Conservation (phyloP, 2,797 vertebrate genomes). For the Sylvilagus floridanus region DNA sequence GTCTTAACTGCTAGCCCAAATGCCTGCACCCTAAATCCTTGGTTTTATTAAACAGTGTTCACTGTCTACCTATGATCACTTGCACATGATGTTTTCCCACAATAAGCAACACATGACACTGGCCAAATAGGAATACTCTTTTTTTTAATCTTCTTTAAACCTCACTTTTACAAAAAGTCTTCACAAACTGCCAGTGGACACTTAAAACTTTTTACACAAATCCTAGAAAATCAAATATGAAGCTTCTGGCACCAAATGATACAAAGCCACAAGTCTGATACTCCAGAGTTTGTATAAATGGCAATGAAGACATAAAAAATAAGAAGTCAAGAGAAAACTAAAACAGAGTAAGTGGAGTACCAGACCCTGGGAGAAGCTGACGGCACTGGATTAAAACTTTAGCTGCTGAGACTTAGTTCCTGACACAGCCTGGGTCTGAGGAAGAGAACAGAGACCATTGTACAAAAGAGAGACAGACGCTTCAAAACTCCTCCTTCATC, state of each 20-base stretch:
- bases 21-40: neutral
- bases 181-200: neutral
- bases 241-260: neutral
- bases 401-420: neutral
- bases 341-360: neutral
- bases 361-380: neutral
- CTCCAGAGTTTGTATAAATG: neutral
- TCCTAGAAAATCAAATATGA: constrained; percentile 17
- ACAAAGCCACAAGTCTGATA: neutral
- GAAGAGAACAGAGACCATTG: neutral
- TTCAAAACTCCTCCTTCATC: neutral
- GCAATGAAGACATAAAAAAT: neutral
- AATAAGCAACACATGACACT: neutral
- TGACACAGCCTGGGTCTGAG: neutral
- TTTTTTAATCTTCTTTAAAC: neutral
- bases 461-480: neutral
- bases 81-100: neutral
- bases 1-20: no score
- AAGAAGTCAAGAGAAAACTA: neutral
- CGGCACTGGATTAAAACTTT: neutral
- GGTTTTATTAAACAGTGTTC: neutral
- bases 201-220: neutral
- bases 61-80: neutral
- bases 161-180: neutral
- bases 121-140: neutral